Base-by-base conservation (phyloP, 2,113 vertebrate genomes). In the Clarias magur region DNA sequence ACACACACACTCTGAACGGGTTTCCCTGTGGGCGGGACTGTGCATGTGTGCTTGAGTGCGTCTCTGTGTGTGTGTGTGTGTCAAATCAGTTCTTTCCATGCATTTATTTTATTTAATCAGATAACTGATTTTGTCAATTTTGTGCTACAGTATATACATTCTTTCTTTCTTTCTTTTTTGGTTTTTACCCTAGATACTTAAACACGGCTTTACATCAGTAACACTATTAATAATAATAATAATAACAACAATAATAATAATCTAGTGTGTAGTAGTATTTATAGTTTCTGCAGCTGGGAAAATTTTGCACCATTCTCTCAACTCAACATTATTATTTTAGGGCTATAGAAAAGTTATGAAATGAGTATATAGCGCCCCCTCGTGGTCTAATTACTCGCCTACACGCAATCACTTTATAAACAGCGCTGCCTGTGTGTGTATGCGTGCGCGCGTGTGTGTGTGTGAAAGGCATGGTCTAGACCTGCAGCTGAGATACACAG, bases 291-390 rank as follows among this genome's bases (percentile, higher is more conserved):
- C 59, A 53, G 8, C n/a, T 70, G 38, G 7, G 34, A 19, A 38
- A 30, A 57, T 53, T 56, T 54, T 53, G 10, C 34, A 16, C 78
- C 78, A 53, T 59, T 30, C 57, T 87, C 12, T 27, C 21, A 19
- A 60, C 1, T 11, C 27, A n/a, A 10, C 5, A 73, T 30, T 48
- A 4, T 23, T 25, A n/a, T 48, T 30, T 38, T n/a, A 42, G 17
- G 1, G 2, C 11, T 7, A 2, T 56, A 60, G 21, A 30, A 48
- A 65, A 83, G 25, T 56, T 21, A 19, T 42, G 1, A 65, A 30
- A 6, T 42, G 56, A 42, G 17, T 73, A 88, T 56, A 88, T 68
- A 88, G 75, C 80, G 84, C 86, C 89, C 65, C 38, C 89, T 3
- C 53, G 70, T 80, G 86, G 86, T n/a, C 23, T 5, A 2, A 75